Percentiles rank a stretch among this genome's conserved stretches.
These are phyloP conservation scores for Diogma glabrata DNA, from an alignment of 2,888 invertebrate genomes.

Conservation along the genomic window DNA sequence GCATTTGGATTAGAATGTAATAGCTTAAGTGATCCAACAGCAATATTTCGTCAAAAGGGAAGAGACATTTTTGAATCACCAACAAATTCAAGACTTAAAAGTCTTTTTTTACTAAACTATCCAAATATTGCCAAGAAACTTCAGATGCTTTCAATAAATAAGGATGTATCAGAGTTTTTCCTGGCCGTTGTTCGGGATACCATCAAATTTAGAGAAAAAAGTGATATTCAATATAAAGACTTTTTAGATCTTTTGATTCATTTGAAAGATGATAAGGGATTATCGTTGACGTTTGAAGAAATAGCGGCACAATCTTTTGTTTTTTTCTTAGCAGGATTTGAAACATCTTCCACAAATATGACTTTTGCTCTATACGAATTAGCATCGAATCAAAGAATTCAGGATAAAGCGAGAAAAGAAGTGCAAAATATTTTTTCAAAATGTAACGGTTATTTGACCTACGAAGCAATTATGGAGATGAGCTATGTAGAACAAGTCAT, in stretches of 20 bases:
- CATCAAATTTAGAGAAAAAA: conserved; percentile 37
- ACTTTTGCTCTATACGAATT: conserved; percentile 36
- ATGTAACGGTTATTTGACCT: conserved; percentile 29
- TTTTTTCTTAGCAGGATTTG: conserved; percentile 39
- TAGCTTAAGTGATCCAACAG: conserved; percentile 32
- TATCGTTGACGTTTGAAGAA: conserved; percentile 10
- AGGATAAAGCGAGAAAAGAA: conserved; percentile 32
- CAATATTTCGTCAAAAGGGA: conserved; percentile 28
- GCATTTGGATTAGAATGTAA: conserved; percentile 40
- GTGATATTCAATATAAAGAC: conserved; percentile 40
- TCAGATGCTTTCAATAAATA: conserved; percentile 23
- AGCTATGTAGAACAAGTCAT: conserved; percentile 34
- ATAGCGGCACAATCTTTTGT: conserved; percentile 36
- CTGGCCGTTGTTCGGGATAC: conserved; percentile 37
- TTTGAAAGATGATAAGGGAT: background rate
- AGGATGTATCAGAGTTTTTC: conserved; percentile 37
- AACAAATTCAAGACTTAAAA: conserved; percentile 6
- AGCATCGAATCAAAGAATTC: conserved; percentile 34
- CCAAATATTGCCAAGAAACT: conserved; percentile 16
- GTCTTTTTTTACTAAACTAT: conserved; percentile 22
- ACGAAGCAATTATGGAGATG: conserved; percentile 33
- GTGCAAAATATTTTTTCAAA: conserved; percentile 27
- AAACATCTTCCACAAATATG: conserved; percentile 35
- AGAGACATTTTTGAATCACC: conserved; percentile 20
- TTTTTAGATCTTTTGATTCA: conserved; percentile 40